Evolutionary conservation across 2,797 vertebrate species (phyloP).

Genomic region (Muscicapa comitata): DNA sequence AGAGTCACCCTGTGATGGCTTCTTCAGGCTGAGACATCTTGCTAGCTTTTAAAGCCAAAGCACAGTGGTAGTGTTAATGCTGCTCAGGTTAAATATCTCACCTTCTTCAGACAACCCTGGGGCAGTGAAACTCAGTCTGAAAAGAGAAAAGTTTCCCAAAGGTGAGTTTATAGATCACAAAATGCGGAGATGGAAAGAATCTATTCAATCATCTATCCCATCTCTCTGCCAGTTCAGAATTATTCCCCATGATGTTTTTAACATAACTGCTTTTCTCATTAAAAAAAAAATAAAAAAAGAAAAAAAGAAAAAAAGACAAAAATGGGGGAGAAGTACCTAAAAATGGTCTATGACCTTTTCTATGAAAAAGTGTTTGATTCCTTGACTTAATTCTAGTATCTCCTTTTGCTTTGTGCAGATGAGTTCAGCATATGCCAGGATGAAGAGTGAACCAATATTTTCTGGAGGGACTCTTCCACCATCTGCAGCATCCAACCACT

Average conservation of each 20-base stretch:
- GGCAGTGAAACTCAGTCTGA: not conserved
- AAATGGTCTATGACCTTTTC: not conserved
- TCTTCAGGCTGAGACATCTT: not conserved
- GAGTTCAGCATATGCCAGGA: not conserved
- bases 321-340: not conserved
- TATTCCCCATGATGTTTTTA: conserved; percentile 41
- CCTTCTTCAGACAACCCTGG: not conserved
- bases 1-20: not conserved
- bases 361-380: not conserved
- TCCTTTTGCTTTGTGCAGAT: not conserved
- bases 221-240: conserved; percentile 47
- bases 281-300: not conserved
- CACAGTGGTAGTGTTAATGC: not conserved
- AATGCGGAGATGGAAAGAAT: conserved; percentile 50
- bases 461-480: not conserved
- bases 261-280: conserved; percentile 43
- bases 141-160: conserved; percentile 31
- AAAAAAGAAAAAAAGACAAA: not conserved
- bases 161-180: conserved; percentile 43
- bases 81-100: not conserved
- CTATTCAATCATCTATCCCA: conserved; percentile 16
- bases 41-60: not conserved
- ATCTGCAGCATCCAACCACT: not conserved
- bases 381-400: not conserved
- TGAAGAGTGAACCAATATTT: not conserved